Evolutionary conservation across 2,888 invertebrate genomes (phyloP), one percentile per base, ranked within the genome.

Genomic region (Drosophila maculinotata): DNA sequence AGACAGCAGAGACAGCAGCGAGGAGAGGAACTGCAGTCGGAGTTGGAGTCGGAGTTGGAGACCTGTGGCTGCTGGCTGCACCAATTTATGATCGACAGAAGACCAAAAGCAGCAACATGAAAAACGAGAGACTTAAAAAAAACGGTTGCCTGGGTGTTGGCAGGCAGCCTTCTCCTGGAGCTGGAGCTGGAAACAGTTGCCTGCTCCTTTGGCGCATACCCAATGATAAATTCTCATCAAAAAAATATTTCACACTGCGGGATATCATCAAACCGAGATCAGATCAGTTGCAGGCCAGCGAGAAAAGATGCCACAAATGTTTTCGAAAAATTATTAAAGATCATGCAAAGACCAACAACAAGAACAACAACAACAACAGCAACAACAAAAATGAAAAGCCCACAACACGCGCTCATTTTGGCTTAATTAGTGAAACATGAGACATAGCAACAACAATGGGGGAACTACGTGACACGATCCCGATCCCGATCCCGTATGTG

Each of bases 151-250:
- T 69, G 75, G 72, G 69, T 69, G 75, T 74, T 68, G 75, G 59
- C 72, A 64, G 75, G 51, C 63, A 30, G 49, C 12, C 35, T 48
- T 20, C 63, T 62, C 26, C 62, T 48, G 26, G 3, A 14, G 47
- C 39, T 51, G 70, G 2, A 7, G 52, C 17, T 58, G 52, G 2
- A 15, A 2, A 30, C 8, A 47, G 36, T 10, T 12, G 44, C 49
- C 47, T 48, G 56, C 51, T 51, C 44, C 56, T 65, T 45, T 48
- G 52, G 56, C 53, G 58, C 52, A 63, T 54, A 76, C 70, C 60
- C 58, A 78, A 87, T 87, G 84, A 87, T 84, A 84, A 84, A 84
- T 85, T 84, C 84, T 85, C 87, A 87, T 87, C 82, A 84, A 87
- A 85, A 78, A 76, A 66, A 85, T 79, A 85, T 72, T 84, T 84